Base-by-base conservation (phyloP, 2,113 vertebrate genomes). In the Colaptes auratus region DNA sequence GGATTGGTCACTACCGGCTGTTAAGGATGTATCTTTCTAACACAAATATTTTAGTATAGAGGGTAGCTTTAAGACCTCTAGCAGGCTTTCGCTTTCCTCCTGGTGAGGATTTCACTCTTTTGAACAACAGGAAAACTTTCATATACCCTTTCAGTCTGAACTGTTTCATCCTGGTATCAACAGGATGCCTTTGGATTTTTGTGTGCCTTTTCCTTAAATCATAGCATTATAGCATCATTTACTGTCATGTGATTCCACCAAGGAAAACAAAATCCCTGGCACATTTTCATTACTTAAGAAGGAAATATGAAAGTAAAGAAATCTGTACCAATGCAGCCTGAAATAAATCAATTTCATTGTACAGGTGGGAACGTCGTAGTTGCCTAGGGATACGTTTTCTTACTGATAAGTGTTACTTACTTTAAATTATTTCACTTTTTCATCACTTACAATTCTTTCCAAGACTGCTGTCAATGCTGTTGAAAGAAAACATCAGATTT, bases 1-100 rank as follows among this genome's bases (percentile, higher is more conserved):
- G 8, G 9, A 17, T 46, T 35, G 21, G 10, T 61, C 35, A 56
- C 13, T 63, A 11, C 3, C 44, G 33, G 3, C 13, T 59, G 3
- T 6, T 76, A 50, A 42, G 14, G 10, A 3, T 0, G 0, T 61
- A n/a, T 24, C 13, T 73, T 55, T 71, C 50, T 30, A 31, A 28
- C 0, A 5, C 3, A 66, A 72, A 65, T 12, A 20, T 13, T 81
- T 59, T 67, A 17, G 7, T 2, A 1, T n/a, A 59, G 24, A 59
- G 2, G 1, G 5, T 58, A 80, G 27, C 9, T 88, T 42, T 30
- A 70, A 76, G 50, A 25, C 4, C 9, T 44, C 19, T 59, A 14
- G 8, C 3, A 9, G 76, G 31, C 17, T 58, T 79, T 64, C 17
- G 23, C 4, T 76, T 18, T 58, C 72, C 9, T 79, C 6, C 66